Evolutionary conservation across 2,888 invertebrate species (phyloP).

Genomic region (Abrostola tripartita): DNA sequence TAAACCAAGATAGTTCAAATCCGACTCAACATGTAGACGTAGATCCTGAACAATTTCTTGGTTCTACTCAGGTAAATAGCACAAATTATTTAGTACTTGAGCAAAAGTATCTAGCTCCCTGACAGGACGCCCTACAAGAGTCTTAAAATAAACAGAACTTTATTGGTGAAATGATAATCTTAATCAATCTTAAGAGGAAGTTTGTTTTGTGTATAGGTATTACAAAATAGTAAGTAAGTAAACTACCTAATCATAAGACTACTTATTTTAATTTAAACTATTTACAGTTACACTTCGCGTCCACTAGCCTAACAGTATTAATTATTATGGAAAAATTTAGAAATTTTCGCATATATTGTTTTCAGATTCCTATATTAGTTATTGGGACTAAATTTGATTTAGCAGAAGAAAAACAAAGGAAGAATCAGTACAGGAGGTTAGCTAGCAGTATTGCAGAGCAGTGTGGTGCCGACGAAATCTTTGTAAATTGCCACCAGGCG

Average conservation of each 20-base stretch:
- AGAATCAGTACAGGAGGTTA: constrained; percentile 86
- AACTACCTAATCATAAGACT: too few relatives aligned
- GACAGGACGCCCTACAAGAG: too few relatives aligned
- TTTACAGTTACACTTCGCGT: too few relatives aligned
- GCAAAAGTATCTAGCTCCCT: neutral
- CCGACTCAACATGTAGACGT: constrained; percentile 90
- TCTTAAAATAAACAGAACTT: too few relatives aligned
- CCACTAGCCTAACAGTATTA: too few relatives aligned
- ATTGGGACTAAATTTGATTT: constrained; percentile 98
- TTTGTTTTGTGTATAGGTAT: too few relatives aligned
- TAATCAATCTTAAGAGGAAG: too few relatives aligned
- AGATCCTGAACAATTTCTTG: constrained; percentile 95
- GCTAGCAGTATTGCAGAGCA: constrained; percentile 94
- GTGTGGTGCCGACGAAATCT: constrained; percentile 97
- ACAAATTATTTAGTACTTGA: neutral
- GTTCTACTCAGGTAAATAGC: constrained; percentile 90
- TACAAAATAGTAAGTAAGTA: too few relatives aligned
- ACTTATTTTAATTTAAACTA: too few relatives aligned
- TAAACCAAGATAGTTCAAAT: constrained; percentile 91
- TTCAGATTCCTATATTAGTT: constrained; percentile 96
- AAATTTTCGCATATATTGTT: constrained; percentile 37
- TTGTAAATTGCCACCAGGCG: constrained; percentile 92
- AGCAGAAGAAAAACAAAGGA: constrained; percentile 92
- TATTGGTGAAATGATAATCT: too few relatives aligned
- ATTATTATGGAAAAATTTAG: too few relatives aligned